Base-by-base conservation (phyloP, 1,140 invertebrate species). In the Wiebesia pumilae region DNA sequence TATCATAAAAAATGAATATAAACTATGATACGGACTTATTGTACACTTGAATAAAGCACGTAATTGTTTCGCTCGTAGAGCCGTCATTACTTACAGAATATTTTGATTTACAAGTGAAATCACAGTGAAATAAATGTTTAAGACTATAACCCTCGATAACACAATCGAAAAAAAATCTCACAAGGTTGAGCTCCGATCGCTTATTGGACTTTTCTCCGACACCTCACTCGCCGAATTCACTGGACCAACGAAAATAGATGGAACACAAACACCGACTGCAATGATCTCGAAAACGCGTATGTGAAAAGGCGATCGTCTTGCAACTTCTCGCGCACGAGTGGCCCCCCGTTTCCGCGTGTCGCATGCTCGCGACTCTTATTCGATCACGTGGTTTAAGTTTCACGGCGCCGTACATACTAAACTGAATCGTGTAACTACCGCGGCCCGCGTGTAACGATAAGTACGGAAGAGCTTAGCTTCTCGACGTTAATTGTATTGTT, bases 51-150 rank as follows among this genome's bases (percentile, higher is more conserved):
- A 7, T 9, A 14, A 30, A 30, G 4, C 21, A 30, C n/a, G n/a
- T 67, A 30, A 67, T 69, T 27, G 6, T 62, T 62, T 62, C 24
- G 6, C 24, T 62, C 58, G 58, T 24, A 4, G 27, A 14, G 27
- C 24, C 27, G 24, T 27, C 24, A 24, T 27, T 35, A 35, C 3
- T 12, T 35, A 9, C 65, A 16, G 2, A 4, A 33, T 35, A 35
- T 14, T 35, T 33, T 7, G 33, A 69, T 69, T 35, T 69, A 75
- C 21, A 75, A 24, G 6, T 14, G 0, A 54, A 58, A 75, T 43
- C 69, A 62, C 80, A 75, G 71, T 83, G 82, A 83, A 83, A 83
- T 83, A 51, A 77, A 83, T 43, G 71, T 30, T 43, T 54, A 6
- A 16, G 27, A n/a, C 30, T 0, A 27, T n/a, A 33, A 30, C 40